Percentiles rank a stretch among this genome's conserved stretches.
phyloP scores from a whole-genome alignment of 2,888 invertebrate genomes.

The Agrypnus murinus region DNA sequence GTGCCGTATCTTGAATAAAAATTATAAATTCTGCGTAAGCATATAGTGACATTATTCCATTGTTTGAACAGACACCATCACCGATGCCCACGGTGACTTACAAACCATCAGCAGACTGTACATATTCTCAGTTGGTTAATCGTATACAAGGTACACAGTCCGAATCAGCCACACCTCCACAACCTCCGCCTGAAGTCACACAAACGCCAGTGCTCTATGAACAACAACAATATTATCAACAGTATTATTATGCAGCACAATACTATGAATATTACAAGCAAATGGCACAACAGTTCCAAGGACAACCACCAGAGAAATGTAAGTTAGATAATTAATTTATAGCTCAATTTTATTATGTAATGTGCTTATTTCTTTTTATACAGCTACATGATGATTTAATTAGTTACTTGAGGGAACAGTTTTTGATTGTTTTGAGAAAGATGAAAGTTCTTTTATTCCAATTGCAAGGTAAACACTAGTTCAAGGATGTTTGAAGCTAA shows the following conservation, averaged over 20 bases:
- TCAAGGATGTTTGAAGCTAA: neutral
- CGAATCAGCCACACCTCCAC: conserved; percentile 70
- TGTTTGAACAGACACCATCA: conserved; percentile 70
- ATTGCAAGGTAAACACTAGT: neutral
- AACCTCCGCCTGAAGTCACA: conserved; percentile 66
- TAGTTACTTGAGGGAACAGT: neutral
- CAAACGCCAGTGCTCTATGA: conserved; percentile 64
- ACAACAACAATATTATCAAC: conserved; percentile 67
- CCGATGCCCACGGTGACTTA: conserved; percentile 80
- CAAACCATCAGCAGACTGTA: conserved; percentile 89
- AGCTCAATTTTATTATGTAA: neutral
- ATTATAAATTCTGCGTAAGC: neutral
- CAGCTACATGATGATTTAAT: neutral
- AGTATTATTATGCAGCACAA: conserved; percentile 68
- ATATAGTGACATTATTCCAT: conserved; percentile 44
- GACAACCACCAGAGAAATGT: conserved; percentile 37
- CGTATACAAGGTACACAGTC: conserved; percentile 79
- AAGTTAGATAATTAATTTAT: neutral
- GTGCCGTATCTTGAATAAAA: neutral
- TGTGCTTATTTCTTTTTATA: too few species aligned
- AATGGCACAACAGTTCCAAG: conserved; percentile 59
- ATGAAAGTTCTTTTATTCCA: neutral
- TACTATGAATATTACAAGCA: conserved; percentile 70
- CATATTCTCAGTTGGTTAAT: conserved; percentile 90
- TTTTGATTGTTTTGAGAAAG: neutral